phyloP scores from a whole-genome alignment of 2,113 vertebrate genomes.

The Lucifuga dentata region DNA sequence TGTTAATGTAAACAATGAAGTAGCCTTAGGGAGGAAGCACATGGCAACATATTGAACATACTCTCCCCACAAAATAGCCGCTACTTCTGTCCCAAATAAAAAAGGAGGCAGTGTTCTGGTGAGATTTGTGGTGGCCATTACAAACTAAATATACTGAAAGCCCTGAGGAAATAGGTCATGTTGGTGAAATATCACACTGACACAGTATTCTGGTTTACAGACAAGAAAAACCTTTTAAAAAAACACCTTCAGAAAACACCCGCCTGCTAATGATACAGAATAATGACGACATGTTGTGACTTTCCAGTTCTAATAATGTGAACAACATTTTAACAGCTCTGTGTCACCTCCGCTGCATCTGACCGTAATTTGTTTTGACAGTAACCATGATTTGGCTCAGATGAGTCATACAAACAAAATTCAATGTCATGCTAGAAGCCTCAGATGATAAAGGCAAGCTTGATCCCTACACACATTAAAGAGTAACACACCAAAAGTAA shows the following conservation, averaged over 20 bases:
- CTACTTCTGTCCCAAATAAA: conserved; percentile 17
- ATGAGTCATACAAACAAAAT: conserved; percentile 19
- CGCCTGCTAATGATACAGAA: not conserved
- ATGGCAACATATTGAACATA: conserved; percentile 13
- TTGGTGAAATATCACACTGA: conserved; percentile 33
- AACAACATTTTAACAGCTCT: conserved; percentile 20
- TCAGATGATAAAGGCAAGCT: not conserved
- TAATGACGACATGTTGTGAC: not conserved
- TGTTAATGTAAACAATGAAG: not conserved
- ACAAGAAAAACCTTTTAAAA: conserved; percentile 23
- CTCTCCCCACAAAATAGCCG: conserved; percentile 15
- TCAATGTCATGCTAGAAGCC: conserved; percentile 1
- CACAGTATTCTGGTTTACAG: conserved; percentile 25
- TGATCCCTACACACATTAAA: not conserved
- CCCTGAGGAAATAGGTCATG: conserved; percentile 68
- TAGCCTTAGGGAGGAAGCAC: not conserved
- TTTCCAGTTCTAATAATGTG: conserved; percentile 1
- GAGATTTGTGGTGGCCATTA: conserved; percentile 27
- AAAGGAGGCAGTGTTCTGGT: conserved; percentile 25
- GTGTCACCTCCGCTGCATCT: conserved; percentile 13
- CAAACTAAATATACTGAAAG: conserved; percentile 51
- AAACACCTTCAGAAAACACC: conserved; percentile 4
- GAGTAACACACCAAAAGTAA: not conserved
- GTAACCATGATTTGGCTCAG: conserved; percentile 26
- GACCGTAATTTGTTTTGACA: conserved; percentile 48